Evolutionary conservation across 2,888 invertebrate species (phyloP), one percentile per base, ranked within the genome.

Genomic region (Synanthedon myopaeformis): DNA sequence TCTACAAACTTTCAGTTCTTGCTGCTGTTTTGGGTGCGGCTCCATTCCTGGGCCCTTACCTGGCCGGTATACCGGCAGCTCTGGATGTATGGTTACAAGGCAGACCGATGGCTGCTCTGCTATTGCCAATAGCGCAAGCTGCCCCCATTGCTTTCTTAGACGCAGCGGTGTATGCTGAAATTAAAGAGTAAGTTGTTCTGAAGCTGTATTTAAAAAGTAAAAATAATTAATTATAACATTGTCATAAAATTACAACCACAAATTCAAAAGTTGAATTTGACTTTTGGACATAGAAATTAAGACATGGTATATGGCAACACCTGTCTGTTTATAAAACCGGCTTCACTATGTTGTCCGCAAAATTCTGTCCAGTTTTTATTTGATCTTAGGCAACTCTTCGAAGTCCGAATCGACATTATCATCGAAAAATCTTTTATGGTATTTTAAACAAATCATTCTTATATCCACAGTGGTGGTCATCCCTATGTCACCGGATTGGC

Each of bases 401-500:
- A 23, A 23, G 23, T 23, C 5, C 3, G 23, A 23, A 23, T 23
- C 23, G 5, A 23, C 23, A 4, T 23, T 23, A 23, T 28, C 28
- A 28, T 28, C 28, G n/a, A n/a, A 28, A 6, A 28, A 28, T 28
- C 4, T 5, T 2, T 28, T 6, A 28, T 6, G 35, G 35, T 5
- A 28, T 28, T 28, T 35, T 35, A 35, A 23, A 10, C 8, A 35
- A 35, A 35, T 35, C 35, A 35, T 35, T 35, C 2, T 35, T 35
- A 35, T 35, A 1, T 45, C 54, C 74, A 53, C 69, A 96, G 96
- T 55, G 94, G 95, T 19, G 96, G 97, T 2, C 98, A 98, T 86
- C 98, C 98, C 0, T 99, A 98, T 84, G 90, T 99, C 58, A 98
- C 98, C 8, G 99, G 98, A 42, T 87, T 99, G 54, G 96, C 99